Base-by-base conservation (phyloP, 2,888 invertebrate species). In the Labia minor region DNA sequence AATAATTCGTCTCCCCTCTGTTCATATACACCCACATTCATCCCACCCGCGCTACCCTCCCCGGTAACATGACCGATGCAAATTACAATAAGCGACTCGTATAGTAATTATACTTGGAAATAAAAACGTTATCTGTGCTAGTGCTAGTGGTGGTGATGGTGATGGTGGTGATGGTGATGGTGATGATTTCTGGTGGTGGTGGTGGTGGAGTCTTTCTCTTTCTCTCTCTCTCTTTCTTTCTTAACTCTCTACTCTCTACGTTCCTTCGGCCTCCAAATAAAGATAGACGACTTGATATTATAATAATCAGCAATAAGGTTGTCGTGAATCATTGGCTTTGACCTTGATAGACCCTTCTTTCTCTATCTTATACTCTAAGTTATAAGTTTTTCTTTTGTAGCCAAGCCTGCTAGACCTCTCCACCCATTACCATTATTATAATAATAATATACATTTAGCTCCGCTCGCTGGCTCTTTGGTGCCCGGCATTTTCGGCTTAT, bases 41-140 rank as follows among this genome's bases (percentile, higher is more conserved):
- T 61, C 69, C 69, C 68, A 61, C 49, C 61, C 67, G n/a, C n/a
- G n/a, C n/a, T n/a, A n/a, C n/a, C n/a, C n/a, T n/a, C n/a, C n/a
- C n/a, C n/a, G 70, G 68, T 70, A 67, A 69, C 69, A 68, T 70
- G 70, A 70, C 67, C 70, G 69, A 70, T 70, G 70, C 70, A 70
- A 70, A 70, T 70, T 70, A 70, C 70, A 70, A 70, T 67, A 70
- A 68, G 67, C 67, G 66, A 67, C 65, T 63, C 49, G 67, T 67
- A 65, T 66, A 70, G 70, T 70, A 70, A 70, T 70, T 70, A 70
- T 69, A 67, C 70, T 70, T 69, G 69, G 68, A 65, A n/a, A 49
- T 49, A 68, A 62, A 63, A 70, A 67, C 62, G 61, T 66, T 62
- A 63, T 63, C 62, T 33, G n/a, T n/a, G n/a, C n/a, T n/a, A n/a